Evolutionary conservation across 2,888 invertebrate genomes (phyloP), one percentile per base, ranked within the genome.

Genomic region (Andrena hattorfiana): DNA sequence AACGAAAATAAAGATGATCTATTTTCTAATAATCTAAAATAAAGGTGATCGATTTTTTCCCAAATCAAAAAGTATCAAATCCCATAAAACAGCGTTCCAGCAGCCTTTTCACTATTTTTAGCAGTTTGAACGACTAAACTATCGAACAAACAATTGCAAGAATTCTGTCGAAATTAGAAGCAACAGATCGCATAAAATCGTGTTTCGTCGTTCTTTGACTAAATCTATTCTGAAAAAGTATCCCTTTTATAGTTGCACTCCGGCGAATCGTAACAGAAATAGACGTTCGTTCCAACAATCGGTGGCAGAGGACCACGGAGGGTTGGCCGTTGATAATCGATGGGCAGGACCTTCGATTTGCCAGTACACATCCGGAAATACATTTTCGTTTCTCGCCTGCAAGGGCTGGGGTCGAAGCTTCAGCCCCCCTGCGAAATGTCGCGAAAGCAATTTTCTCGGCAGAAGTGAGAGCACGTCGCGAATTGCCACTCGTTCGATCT

Each of bases 351-450:
- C 88, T 90, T 93, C 92, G 91, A 93, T 93, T 93, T 91, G 80
- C 88, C 86, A 89, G 88, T 85, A 91, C 86, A 91, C 90, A 90
- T 89, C 88, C 84, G 87, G 89, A 93, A 92, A 92, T 91, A 93
- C 90, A 91, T 92, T 93, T 91, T 92, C 92, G 89, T 87, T 89
- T 85, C 86, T 80, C 89, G 82, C 66, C 87, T 84, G 83, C 77
- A 84, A 91, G 79, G 81, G 78, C 59, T 80, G 85, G 81, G 71
- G 51, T 60, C 64, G 49, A 84, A 67, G 59, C 54, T 35, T 70
- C 84, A 76, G 56, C 3, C 77, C 81, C 76, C 54, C 68, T 62
- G 54, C 77, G 70, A 84, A 84, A 79, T 76, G 84, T 84, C 85
- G 86, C 89, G 90, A 91, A 91, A 91, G 90, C 88, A 90, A 90